These are phyloP conservation scores for Monodelphis domestica DNA, from an alignment of 2,797 vertebrate genomes.

Conservation along the genomic window DNA sequence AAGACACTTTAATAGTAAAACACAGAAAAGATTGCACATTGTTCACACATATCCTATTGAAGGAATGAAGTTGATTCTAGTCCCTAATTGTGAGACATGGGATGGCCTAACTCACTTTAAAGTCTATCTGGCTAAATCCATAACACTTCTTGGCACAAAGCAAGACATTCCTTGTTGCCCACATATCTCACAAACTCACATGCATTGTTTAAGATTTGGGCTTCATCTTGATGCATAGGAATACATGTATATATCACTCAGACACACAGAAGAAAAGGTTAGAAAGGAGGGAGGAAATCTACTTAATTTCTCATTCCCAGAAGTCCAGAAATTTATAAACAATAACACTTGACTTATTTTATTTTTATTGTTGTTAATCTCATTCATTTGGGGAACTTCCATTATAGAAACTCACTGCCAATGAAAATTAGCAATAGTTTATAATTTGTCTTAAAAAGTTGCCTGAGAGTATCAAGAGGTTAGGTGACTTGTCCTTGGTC, in stretches of 20 bases:
- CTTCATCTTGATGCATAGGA: neutral
- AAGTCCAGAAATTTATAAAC: neutral
- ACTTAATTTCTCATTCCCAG: neutral
- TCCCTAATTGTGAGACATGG: neutral
- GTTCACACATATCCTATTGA: neutral
- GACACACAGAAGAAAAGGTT: neutral
- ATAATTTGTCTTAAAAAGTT: neutral
- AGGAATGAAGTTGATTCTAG: neutral
- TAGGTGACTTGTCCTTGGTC: neutral
- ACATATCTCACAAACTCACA: neutral
- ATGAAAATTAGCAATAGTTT: neutral
- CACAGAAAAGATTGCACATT: neutral
- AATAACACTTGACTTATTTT: neutral
- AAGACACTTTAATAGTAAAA: conserved; percentile 22
- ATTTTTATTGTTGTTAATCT: neutral
- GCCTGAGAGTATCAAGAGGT: neutral
- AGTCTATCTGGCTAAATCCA: neutral
- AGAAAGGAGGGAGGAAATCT: neutral
- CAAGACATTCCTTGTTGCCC: neutral
- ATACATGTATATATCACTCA: neutral
- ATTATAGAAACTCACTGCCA: neutral
- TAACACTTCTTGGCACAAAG: neutral
- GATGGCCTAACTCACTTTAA: neutral
- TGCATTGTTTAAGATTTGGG: neutral
- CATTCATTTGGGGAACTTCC: neutral